Evolutionary conservation across 2,113 vertebrate genomes (phyloP).

Genomic region (Microtus pennsylvanicus): DNA sequence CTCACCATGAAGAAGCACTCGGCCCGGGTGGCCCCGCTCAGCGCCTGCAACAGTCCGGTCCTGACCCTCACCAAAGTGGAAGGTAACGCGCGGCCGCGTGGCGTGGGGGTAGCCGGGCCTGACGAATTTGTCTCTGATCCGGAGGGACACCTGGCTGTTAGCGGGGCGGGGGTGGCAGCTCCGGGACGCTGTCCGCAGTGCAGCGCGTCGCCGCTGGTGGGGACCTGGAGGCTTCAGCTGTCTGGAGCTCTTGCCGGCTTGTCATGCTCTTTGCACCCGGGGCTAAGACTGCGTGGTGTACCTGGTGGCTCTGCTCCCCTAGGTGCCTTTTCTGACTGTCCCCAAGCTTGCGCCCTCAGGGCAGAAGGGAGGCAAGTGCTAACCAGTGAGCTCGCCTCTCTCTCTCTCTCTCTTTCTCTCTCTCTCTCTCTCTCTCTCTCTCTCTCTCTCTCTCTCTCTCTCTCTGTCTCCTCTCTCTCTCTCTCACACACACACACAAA

Average conservation of each 20-base stretch:
- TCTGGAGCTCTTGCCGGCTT: not conserved
- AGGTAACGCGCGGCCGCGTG: constrained; percentile 87
- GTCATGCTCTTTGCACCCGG: not conserved
- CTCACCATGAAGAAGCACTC: constrained; percentile 97
- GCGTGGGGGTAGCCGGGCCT: not conserved
- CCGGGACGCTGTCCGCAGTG: not conserved
- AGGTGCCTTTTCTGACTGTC: not conserved
- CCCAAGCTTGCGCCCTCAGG: not conserved
- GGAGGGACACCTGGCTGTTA: not conserved
- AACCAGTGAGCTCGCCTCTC: not conserved
- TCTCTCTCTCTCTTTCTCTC: not conserved
- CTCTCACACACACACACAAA: not conserved
- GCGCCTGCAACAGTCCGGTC: constrained; percentile 97
- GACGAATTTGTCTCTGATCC: not conserved
- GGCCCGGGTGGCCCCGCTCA: constrained; percentile 96
- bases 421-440: not conserved
- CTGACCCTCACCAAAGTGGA: constrained; percentile 98
- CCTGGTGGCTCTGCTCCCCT: not conserved
- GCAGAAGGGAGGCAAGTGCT: not conserved
- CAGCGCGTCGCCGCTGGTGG: not conserved
- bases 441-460: not conserved
- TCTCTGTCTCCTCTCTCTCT: not conserved
- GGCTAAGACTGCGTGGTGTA: not conserved
- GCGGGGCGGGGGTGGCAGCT: not conserved
- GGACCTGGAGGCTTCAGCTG: not conserved